These are phyloP conservation scores for Papilio elwesi DNA, from an alignment of 2,888 invertebrate genomes.

Conservation along the genomic window DNA sequence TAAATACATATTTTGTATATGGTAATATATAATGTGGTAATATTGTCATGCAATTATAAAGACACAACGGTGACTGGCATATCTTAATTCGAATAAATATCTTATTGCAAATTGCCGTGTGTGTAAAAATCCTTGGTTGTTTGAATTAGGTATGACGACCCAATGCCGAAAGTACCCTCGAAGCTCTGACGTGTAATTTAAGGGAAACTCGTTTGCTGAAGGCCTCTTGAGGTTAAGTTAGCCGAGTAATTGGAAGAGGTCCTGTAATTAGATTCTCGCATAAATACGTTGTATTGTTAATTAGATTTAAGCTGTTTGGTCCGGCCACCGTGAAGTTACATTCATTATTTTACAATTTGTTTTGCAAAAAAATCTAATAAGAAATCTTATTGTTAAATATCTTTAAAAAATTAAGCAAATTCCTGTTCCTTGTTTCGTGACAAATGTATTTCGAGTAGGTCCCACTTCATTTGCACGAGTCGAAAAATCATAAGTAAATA, in stretches of 20 bases:
- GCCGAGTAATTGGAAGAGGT: slow-evolving; percentile 16
- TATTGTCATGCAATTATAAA: too few relatives aligned
- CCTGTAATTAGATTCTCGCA: slow-evolving; percentile 8
- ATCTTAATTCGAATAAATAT: neutral
- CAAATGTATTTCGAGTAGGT: too few relatives aligned
- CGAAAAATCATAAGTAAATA: too few relatives aligned
- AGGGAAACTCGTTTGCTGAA: slow-evolving; percentile 17
- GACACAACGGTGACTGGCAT: too few relatives aligned
- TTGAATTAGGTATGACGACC: neutral
- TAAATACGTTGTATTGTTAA: slow-evolving; percentile 15
- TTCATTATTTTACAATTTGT: neutral
- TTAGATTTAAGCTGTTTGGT: slow-evolving; percentile 11
- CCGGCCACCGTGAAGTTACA: neutral
- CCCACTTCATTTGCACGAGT: too few relatives aligned
- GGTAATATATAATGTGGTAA: too few relatives aligned
- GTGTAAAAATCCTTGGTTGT: neutral
- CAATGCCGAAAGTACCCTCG: slow-evolving; percentile 8
- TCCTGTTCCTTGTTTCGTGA: too few relatives aligned
- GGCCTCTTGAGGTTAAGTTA: slow-evolving; percentile 16
- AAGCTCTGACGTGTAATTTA: slow-evolving; percentile 14
- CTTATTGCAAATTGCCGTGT: neutral
- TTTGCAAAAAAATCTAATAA: neutral
- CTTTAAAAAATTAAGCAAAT: too few relatives aligned
- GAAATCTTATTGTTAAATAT: too few relatives aligned
- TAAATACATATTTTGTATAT: too few relatives aligned